Percentiles rank a stretch among this genome's conserved stretches.
Conservation (phyloP, 2,797 vertebrate species). For the Pyrocephalus nanus region DNA sequence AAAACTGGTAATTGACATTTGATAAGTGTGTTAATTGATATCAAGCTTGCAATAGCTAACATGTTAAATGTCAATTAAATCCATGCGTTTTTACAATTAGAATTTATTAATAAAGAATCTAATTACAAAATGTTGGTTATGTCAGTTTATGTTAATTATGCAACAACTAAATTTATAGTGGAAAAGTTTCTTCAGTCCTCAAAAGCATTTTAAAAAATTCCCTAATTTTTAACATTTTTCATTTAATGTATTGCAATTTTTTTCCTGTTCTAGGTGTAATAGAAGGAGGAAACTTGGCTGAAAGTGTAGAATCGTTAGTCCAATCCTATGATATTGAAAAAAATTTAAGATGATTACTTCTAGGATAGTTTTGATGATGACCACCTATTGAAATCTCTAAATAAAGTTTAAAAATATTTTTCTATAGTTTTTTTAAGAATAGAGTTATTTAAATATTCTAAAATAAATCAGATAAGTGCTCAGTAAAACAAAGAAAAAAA, state of each 20-base stretch:
- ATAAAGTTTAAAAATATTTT: background rate
- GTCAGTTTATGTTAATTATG: slow-evolving; percentile 55
- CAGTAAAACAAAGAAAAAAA: background rate
- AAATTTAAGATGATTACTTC: background rate
- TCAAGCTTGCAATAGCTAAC: slow-evolving; percentile 65
- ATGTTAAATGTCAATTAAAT: slow-evolving; percentile 76
- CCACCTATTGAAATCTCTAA: background rate
- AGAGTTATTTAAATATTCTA: background rate
- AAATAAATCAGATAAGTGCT: background rate
- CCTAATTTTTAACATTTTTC: background rate
- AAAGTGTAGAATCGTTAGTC: background rate
- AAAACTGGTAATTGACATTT: slow-evolving; percentile 75
- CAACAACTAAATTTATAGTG: background rate
- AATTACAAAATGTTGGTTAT: slow-evolving; percentile 58
- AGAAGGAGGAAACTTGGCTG: accelerated
- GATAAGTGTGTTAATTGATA: slow-evolving; percentile 76
- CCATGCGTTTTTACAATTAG: slow-evolving; percentile 69
- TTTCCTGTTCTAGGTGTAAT: background rate
- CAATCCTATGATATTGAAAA: background rate
- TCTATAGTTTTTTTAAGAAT: background rate
- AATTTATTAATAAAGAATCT: slow-evolving; percentile 73
- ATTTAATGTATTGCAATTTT: accelerated
- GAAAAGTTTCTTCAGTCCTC: background rate
- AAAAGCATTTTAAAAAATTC: background rate
- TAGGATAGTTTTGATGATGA: background rate